Base-by-base conservation (phyloP, 1,140 invertebrate genomes). In the Penaeus vannamei region DNA sequence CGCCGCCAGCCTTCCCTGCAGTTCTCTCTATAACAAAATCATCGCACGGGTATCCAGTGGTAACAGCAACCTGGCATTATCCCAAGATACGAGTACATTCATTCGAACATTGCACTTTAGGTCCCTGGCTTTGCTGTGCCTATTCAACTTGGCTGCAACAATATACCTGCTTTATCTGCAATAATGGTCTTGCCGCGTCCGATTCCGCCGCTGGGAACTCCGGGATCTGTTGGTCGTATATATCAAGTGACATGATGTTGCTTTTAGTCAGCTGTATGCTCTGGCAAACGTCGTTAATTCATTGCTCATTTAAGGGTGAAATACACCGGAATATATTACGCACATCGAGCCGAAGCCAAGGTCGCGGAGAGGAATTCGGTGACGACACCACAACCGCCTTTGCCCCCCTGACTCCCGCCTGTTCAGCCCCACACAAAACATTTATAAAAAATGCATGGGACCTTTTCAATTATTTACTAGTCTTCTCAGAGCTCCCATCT, bases 151-250 rank as follows among this genome's bases (percentile, higher is more conserved):
- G 81, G 59, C 46, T 88, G 62, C 87, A 88, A 88, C 87, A 88
- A 88, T 88, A 84, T 84, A 88, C 81, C 87, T 88, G 87, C 81
- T 88, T 88, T 88, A 88, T 84, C 87, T 88, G 87, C 81, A 84
- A 88, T 88, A 84, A 88, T 88, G 81, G 81, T 77, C 81, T 84
- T 59, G 81, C 46, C 62, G 80, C 64, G 81, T 84, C 81, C 81
- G 64, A 83, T 53, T 84, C 69, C 86, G n/a, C 23, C n/a, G 59
- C 76, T 79, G 76, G n/a, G 46, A 22, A 22, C 22, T 29, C 22
- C 76, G 32, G n/a, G 76, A 29, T 64, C 4, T 66, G 17, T 22
- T 32, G 29, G 19, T 66, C 60, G 23, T 29, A 36, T 19, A 29
- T 23, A 80, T 42, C 19, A 29, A 76, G 26, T 32, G 29, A 36